Percentiles rank a stretch among this genome's conserved stretches.
These are phyloP conservation scores for Sarcophaga variegata DNA, from an alignment of 2,888 invertebrate genomes.

Conservation along the genomic window DNA sequence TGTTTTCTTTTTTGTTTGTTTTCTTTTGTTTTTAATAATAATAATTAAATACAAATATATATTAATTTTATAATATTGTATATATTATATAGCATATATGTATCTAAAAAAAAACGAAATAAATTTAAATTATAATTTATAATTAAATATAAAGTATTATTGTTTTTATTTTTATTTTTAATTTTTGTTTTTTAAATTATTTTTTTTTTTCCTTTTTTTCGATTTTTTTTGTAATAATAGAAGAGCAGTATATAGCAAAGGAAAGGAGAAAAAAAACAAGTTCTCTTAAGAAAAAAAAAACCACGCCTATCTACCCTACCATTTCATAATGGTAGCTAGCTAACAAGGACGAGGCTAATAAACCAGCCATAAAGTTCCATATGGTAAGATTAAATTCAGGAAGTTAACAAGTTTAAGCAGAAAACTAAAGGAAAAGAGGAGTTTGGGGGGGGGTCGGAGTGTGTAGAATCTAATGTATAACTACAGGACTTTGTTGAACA, in stretches of 20 bases:
- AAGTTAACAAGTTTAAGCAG: too few species aligned
- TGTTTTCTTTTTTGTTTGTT: neutral
- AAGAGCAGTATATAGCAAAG: slow-evolving; percentile 2
- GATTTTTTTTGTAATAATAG: slow-evolving; percentile 17
- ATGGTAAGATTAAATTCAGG: too few species aligned
- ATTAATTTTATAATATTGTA: neutral
- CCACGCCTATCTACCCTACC: too few species aligned
- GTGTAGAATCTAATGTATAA: slow-evolving; percentile 86
- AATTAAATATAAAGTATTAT: neutral
- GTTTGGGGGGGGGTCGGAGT: neutral
- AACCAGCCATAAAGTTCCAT: too few species aligned
- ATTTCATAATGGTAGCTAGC: too few species aligned
- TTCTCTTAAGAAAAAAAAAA: too few species aligned
- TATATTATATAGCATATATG: slow-evolving; percentile 16
- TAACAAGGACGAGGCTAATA: too few species aligned
- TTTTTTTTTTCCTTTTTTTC: neutral
- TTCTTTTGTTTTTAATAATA: neutral
- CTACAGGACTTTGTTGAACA: slow-evolving; percentile 95
- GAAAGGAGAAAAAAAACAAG: too few species aligned
- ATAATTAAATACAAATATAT: slow-evolving; percentile 58
- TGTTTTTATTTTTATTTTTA: neutral
- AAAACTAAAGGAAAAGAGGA: neutral
- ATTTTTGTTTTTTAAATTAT: neutral
- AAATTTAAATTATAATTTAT: slow-evolving; percentile 43
- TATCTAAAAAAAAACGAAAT: neutral